Percentiles rank a stretch among this genome's conserved stretches.
Conservation (phyloP, 2,113 vertebrate genomes). For the Halichoeres trimaculatus region DNA sequence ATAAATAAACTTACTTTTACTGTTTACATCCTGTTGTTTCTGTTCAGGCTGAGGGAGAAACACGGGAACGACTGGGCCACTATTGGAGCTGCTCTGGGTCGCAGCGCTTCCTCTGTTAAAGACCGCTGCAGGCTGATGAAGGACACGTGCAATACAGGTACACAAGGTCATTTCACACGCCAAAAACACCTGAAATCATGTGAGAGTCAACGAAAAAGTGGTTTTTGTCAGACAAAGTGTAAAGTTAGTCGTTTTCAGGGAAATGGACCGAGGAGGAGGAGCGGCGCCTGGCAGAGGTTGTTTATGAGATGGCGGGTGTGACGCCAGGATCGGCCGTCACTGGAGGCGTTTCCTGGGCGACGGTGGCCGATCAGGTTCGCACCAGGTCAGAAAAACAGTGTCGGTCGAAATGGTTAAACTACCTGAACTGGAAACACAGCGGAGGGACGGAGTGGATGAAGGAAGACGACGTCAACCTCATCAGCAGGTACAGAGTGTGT, state of each 20-base stretch:
- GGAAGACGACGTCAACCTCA: constrained; percentile 95
- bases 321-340: constrained; percentile 94
- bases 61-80: constrained; percentile 99
- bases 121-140: constrained; percentile 98
- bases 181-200: too few relatives aligned
- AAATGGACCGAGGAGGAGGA: constrained; percentile 99
- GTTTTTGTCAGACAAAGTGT: too few relatives aligned
- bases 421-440: constrained; percentile 99
- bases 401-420: constrained; percentile 99
- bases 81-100: constrained; percentile 94
- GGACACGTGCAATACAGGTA: constrained; percentile 98
- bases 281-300: constrained; percentile 92
- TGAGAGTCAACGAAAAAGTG: too few relatives aligned
- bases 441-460: constrained; percentile 99
- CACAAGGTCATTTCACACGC: neutral
- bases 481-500: constrained; percentile 84
- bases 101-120: constrained; percentile 98
- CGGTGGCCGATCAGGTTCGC: constrained; percentile 93
- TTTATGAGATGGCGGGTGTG: constrained; percentile 95
- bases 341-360: constrained; percentile 97
- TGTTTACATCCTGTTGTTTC: neutral
- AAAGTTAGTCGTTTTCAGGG: constrained; percentile 74
- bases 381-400: constrained; percentile 98
- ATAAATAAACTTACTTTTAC: neutral
- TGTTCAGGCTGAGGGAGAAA: constrained; percentile 89